phyloP scores from a whole-genome alignment of 2,797 vertebrate genomes.

The Channa striata region DNA sequence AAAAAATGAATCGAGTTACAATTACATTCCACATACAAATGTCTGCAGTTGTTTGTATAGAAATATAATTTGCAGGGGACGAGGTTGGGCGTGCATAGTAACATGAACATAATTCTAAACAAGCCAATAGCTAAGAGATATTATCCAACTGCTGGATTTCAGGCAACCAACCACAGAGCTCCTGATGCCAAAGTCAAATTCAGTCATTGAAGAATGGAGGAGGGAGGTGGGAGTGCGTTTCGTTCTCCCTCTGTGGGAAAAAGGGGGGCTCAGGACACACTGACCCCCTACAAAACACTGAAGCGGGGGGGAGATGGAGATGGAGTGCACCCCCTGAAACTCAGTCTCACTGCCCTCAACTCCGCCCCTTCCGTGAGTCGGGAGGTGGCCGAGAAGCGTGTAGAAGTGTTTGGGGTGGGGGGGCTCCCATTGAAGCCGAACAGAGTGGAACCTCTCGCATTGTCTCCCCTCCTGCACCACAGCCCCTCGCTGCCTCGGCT shows the following conservation, averaged over 20 bases:
- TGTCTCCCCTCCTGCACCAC: conserved; percentile 65
- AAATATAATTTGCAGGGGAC: too few species aligned
- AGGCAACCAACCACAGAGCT: conserved; percentile 11
- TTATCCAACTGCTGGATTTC: neutral
- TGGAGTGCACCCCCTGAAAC: conserved; percentile 26
- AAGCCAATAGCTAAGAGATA: neutral
- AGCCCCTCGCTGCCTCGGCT: conserved; percentile 41
- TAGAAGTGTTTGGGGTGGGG: conserved; percentile 20
- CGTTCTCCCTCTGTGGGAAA: conserved; percentile 39
- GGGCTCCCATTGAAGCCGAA: conserved; percentile 71
- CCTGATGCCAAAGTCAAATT: conserved; percentile 63
- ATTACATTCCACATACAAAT: too few species aligned
- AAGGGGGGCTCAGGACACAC: conserved; percentile 56
- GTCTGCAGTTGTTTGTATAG: too few species aligned
- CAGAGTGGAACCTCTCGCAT: conserved; percentile 75
- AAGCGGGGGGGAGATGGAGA: conserved; percentile 39
- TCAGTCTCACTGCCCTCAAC: conserved; percentile 53
- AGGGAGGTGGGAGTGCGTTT: conserved; percentile 31
- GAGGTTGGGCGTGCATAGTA: too few species aligned
- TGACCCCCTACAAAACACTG: conserved; percentile 61
- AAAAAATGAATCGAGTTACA: too few species aligned
- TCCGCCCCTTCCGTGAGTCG: conserved; percentile 69
- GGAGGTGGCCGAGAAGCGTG: conserved; percentile 58
- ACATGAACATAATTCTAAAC: neutral
- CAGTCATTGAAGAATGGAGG: conserved; percentile 20